Percentiles rank a stretch among this genome's conserved stretches.
Evolutionary conservation across 2,888 invertebrate genomes (phyloP).

Genomic region (Noctuana brunneofusca): DNA sequence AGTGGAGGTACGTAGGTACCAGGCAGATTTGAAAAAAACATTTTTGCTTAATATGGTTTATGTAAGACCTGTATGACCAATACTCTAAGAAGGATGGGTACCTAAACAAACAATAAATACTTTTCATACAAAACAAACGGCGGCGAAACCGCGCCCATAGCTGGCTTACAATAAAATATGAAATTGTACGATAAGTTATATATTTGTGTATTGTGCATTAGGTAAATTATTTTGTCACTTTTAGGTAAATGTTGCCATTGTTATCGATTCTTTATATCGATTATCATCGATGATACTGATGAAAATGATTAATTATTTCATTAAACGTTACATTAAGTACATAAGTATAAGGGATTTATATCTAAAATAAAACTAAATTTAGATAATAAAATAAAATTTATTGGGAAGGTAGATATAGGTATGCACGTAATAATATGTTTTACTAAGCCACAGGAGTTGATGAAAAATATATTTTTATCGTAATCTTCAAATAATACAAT

Average conservation of each 20-base stretch:
- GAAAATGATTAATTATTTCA: not conserved
- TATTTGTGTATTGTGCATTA: not conserved
- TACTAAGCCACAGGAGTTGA: conserved; percentile 20
- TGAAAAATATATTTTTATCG: conserved; percentile 27
- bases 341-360: not conserved
- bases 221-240: not conserved
- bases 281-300: not conserved
- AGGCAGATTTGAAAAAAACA: too few species aligned
- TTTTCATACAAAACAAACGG: too few species aligned
- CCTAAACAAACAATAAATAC: too few species aligned
- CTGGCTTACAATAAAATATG: too few species aligned
- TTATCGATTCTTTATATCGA: not conserved
- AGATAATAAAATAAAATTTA: conserved; percentile 33
- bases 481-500: conserved; percentile 21
- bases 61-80: too few species aligned
- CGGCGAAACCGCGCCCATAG: too few species aligned
- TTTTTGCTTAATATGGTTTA: too few species aligned
- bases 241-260: not conserved
- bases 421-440: conserved; percentile 20
- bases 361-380: conserved; percentile 22
- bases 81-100: too few species aligned
- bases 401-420: conserved; percentile 27
- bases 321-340: too few species aligned
- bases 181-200: too few species aligned
- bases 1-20: too few species aligned